A percentile compares a stretch with the other conserved stretches of the same genome.
Evolutionary conservation across 2,888 invertebrate species (phyloP).

Genomic region (Ophioninae sp.): DNA sequence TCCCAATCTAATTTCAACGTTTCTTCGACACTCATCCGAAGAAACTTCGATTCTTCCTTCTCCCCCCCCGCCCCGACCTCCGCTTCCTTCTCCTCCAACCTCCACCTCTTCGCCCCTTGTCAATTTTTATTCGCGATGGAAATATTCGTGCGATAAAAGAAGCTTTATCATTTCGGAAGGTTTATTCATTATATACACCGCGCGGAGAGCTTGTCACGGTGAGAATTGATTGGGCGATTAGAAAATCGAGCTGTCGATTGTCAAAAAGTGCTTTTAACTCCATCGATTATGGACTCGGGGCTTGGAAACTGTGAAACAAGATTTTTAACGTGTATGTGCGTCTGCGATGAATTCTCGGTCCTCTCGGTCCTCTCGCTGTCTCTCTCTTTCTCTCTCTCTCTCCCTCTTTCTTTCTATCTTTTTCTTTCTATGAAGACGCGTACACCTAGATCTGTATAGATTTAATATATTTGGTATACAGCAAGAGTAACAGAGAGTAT

Average conservation of each 20-base stretch:
- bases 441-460: neutral
- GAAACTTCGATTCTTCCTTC: neutral
- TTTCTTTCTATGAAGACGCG: neutral
- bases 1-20: conserved; percentile 20
- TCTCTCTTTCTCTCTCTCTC: conserved; percentile 3
- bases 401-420: neutral
- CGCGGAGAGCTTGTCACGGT: conserved; percentile 12
- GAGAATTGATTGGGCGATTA: conserved; percentile 41
- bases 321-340: conserved; percentile 22
- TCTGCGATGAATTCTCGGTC: conserved; percentile 18
- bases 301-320: conserved; percentile 33
- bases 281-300: conserved; percentile 37
- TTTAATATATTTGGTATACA: conserved; percentile 24
- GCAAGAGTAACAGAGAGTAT: conserved; percentile 30
- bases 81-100: neutral
- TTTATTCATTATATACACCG: conserved; percentile 26
- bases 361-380: neutral
- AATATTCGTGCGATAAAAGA: conserved; percentile 23
- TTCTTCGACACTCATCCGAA: neutral
- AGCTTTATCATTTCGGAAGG: conserved; percentile 29
- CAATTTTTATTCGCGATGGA: conserved; percentile 27
- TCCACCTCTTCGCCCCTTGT: neutral
- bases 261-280: conserved; percentile 49
- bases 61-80: neutral
- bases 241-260: conserved; percentile 44